These are phyloP conservation scores for Hirtodrosophila histrioides DNA, from an alignment of 2,888 invertebrate species.

Conservation along the genomic window DNA sequence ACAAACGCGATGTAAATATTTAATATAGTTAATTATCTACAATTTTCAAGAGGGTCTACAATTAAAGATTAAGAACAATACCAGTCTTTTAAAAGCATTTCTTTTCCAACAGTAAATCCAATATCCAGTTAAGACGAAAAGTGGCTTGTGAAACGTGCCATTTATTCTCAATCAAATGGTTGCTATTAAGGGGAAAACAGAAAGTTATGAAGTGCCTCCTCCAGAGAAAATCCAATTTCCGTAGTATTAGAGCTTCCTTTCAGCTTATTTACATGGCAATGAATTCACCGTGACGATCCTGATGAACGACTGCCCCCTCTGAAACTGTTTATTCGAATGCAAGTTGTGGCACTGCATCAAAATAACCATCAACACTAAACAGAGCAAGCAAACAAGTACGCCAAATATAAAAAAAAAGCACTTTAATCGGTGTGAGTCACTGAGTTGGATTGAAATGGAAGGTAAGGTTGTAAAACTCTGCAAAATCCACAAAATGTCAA, in stretches of 20 bases:
- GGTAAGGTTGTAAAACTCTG: no score
- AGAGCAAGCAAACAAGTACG: no score
- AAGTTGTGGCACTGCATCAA: slow-evolving; percentile 16
- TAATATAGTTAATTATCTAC: no score
- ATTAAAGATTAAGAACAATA: no score
- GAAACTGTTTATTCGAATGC: slow-evolving; percentile 6
- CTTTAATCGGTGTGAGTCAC: neutral
- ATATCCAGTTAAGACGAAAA: no score
- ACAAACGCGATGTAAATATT: no score
- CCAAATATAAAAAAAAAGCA: slow-evolving; percentile 5
- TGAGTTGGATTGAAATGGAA: slow-evolving; percentile 5
- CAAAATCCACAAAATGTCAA: slow-evolving; percentile 33
- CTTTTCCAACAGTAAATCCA: no score
- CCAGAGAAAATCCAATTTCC: slow-evolving; percentile 29
- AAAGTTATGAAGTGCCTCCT: slow-evolving; percentile 13
- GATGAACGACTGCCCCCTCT: no score
- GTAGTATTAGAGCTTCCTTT: slow-evolving; percentile 16
- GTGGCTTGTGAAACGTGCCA: no score
- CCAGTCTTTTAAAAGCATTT: no score
- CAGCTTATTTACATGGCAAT: slow-evolving; percentile 24
- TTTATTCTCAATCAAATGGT: no score
- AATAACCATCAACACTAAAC: slow-evolving; percentile 3
- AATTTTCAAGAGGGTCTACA: no score
- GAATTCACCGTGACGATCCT: slow-evolving; percentile 22
- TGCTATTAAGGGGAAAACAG: neutral